phyloP scores from a whole-genome alignment of 2,113 vertebrate species.

The Neomonachus schauinslandi region DNA sequence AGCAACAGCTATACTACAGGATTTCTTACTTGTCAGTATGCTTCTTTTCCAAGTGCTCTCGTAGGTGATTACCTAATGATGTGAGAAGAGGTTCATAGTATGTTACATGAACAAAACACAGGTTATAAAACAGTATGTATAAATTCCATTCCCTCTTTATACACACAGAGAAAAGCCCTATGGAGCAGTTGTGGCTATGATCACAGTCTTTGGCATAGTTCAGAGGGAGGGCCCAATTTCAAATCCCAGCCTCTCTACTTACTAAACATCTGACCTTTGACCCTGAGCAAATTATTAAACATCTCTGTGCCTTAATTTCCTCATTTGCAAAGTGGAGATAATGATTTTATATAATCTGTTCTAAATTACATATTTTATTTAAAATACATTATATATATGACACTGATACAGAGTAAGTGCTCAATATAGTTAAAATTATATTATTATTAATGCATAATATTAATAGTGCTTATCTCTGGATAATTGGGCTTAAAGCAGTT shows the following conservation, averaged over 20 bases:
- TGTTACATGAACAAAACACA: not conserved
- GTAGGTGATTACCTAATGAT: not conserved
- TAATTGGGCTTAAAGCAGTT: not conserved
- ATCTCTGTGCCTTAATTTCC: not conserved
- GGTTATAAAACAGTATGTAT: not conserved
- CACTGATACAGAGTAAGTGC: not conserved
- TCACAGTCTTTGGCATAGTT: not conserved
- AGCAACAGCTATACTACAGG: not conserved
- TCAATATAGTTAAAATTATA: constrained; percentile 26
- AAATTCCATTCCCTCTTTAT: not conserved
- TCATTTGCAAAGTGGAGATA: constrained; percentile 14
- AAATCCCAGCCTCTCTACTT: constrained; percentile 5
- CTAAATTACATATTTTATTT: not conserved
- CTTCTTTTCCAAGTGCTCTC: not conserved
- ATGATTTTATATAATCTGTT: not conserved
- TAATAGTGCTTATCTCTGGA: not conserved
- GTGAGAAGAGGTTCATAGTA: not conserved
- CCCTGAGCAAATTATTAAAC: not conserved
- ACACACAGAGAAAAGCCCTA: not conserved
- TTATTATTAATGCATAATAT: not conserved
- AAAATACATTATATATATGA: not conserved
- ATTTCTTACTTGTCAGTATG: not conserved
- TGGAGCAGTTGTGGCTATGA: not conserved
- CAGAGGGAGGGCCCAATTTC: not conserved
- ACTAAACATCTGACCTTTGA: not conserved